Evolutionary conservation across 2,113 vertebrate genomes (phyloP), one percentile per base, ranked within the genome.

Genomic region (Caranx ignobilis): DNA sequence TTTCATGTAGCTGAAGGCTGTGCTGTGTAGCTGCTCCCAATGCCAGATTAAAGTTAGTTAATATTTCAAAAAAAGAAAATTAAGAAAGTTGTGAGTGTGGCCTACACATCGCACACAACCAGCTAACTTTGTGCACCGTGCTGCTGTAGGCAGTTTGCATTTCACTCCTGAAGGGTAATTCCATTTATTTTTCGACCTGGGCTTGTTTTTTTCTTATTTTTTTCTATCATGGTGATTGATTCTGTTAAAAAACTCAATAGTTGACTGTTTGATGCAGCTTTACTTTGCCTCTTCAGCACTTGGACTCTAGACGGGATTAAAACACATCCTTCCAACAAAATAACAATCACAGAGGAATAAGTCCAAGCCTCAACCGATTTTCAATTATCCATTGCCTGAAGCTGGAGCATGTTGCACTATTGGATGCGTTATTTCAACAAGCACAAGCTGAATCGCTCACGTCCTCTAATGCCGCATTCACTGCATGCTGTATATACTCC

Each of bases 311-410:
- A 77, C 67, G 16, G 35, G 68, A 77, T 75, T 79, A 75, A 83
- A 88, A 80, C 43, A 74, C 35, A 0, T 60, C 57, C 72, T 68
- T 79, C 57, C 73, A 82, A 78, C 67, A 52, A 84, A 89, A 85
- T 61, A 83, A 84, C 71, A 81, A 77, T 84, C 71, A 77, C 31
- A 37, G 66, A 57, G 59, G 75, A 77, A 81, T 59, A 79, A 86
- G 47, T 72, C 56, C 66, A 62, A 68, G 37, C 67, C 82, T 77
- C 15, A 13, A 69, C 62, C 11, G 52, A 79, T 84, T 87, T 91
- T 84, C 80, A 87, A 87, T 84, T 87, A 86, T 71, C 77, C 70
- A 16, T 73, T 34, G 65, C 85, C 79, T 65, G 67, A 45, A 80
- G 82, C 79, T 6, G 0, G 34, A 71, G 64, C 45, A 69, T 55